Evolutionary conservation across 1,140 invertebrate species (phyloP), one percentile per base, ranked within the genome.

Genomic region (Pachyrhynchus sulphureomaculatus): DNA sequence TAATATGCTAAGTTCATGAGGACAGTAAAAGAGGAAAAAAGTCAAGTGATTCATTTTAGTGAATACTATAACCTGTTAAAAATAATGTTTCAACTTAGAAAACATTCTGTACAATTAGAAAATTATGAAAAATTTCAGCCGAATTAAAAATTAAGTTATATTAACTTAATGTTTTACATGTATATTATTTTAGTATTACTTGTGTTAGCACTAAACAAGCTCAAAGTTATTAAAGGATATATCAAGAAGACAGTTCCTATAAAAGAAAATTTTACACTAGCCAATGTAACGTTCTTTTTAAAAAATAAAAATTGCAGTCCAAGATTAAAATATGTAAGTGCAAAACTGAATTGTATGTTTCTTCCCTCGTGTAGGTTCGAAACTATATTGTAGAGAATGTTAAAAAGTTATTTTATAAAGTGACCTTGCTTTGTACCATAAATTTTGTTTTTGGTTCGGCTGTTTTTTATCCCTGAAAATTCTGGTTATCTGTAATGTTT

Each of bases 321-420:
- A 29, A 15, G 23, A 24, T 10, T 42, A 47, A 45, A 45, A 55
- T 48, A 53, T 64, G 24, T 66, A 64, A 66, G 65, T 64, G 62
- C 57, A 67, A 68, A 64, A 67, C 52, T 61, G 52, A 62, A 62
- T n/a, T 56, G 57, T 68, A 67, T 47, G 42, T 67, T 68, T 68
- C 53, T n/a, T 56, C 54, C 65, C 68, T 64, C 66, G 62, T 68
- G 67, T 69, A 69, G 54, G 54, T 54, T 41, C 34, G 32, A 71
- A 63, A 68, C 53, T 70, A 70, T 70, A 72, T 65, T 72, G 68
- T 68, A 70, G 26, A 68, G 61, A 71, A 67, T 39, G 62, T 62
- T 66, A 37, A 65, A 71, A 73, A 74, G 71, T 75, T 76, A 70
- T 68, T 74, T 74, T 71, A 68, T 74, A 66, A 73, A 74, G 71